These are phyloP conservation scores for Bryconaethiops microstoma DNA, from an alignment of 2,797 vertebrate species.

Conservation along the genomic window DNA sequence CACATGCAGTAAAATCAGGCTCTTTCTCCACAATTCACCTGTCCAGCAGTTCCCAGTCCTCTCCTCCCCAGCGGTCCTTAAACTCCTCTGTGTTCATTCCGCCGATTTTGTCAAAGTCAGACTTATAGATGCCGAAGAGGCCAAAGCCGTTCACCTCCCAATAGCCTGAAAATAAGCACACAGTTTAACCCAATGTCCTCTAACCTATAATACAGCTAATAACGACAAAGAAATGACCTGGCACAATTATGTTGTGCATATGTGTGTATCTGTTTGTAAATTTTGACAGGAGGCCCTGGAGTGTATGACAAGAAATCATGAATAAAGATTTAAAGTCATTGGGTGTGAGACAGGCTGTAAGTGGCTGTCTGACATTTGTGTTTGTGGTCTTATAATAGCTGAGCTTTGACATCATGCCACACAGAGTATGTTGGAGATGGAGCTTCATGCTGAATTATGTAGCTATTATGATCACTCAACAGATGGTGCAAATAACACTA, in stretches of 20 bases:
- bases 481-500: no score
- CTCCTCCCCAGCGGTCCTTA: slow-evolving; percentile 97
- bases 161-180: slow-evolving; percentile 81
- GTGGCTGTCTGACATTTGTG: background rate
- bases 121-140: slow-evolving; percentile 97
- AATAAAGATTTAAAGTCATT: no score
- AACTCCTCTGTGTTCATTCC: slow-evolving; percentile 99
- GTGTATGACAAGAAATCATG: no score
- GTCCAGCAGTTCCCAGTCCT: slow-evolving; percentile 98
- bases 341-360: background rate
- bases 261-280: background rate
- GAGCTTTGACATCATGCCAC: background rate
- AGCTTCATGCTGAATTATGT: slow-evolving; percentile 2
- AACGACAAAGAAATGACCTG: background rate
- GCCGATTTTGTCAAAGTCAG: slow-evolving; percentile 94
- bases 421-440: background rate
- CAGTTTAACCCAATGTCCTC: background rate
- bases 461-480: background rate
- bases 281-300: background rate
- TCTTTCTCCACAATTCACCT: slow-evolving; percentile 75
- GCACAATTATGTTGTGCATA: background rate
- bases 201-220: background rate
- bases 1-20: background rate
- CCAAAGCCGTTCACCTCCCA: slow-evolving; percentile 99
- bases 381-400: slow-evolving; percentile 17